A percentile compares a stretch with the other conserved stretches of the same genome.
Conservation (phyloP, 2,113 vertebrate species). For the Globicephala melas region DNA sequence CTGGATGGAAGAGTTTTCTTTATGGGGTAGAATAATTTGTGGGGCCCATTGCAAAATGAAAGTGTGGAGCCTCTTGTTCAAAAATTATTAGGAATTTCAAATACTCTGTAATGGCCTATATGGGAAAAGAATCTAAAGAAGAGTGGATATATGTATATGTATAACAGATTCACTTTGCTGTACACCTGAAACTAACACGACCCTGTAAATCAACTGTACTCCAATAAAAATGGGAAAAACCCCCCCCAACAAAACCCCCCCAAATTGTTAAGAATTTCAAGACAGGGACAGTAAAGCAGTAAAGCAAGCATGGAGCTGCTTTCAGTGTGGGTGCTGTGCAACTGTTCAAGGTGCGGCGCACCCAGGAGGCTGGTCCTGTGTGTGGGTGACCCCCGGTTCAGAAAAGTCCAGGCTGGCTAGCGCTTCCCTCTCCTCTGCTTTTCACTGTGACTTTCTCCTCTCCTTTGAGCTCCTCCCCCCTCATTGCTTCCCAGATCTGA, state of each 20-base stretch:
- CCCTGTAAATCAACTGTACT: too few relatives aligned
- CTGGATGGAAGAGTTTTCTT: neutral
- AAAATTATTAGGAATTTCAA: neutral
- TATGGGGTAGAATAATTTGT: neutral
- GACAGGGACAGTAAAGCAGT: neutral
- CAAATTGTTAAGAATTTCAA: neutral
- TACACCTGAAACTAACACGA: too few relatives aligned
- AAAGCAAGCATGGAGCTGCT: too few relatives aligned
- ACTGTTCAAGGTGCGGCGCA: fast-evolving
- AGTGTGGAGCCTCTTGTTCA: neutral
- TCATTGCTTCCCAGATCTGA: neutral
- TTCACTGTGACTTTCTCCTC: neutral
- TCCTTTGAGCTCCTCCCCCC: neutral
- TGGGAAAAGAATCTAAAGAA: too few relatives aligned
- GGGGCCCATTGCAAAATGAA: neutral
- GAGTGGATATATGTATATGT: too few relatives aligned
- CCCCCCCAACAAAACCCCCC: too few relatives aligned
- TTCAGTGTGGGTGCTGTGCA: neutral
- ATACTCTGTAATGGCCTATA: too few relatives aligned
- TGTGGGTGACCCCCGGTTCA: neutral
- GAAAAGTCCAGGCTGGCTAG: neutral
- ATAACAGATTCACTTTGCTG: too few relatives aligned
- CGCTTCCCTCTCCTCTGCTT: neutral
- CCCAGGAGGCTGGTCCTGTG: neutral
- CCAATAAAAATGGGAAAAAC: too few relatives aligned